Evolutionary conservation across 2,113 vertebrate species (phyloP), one percentile per base, ranked within the genome.

Genomic region (Cricetomys ansorgei): DNA sequence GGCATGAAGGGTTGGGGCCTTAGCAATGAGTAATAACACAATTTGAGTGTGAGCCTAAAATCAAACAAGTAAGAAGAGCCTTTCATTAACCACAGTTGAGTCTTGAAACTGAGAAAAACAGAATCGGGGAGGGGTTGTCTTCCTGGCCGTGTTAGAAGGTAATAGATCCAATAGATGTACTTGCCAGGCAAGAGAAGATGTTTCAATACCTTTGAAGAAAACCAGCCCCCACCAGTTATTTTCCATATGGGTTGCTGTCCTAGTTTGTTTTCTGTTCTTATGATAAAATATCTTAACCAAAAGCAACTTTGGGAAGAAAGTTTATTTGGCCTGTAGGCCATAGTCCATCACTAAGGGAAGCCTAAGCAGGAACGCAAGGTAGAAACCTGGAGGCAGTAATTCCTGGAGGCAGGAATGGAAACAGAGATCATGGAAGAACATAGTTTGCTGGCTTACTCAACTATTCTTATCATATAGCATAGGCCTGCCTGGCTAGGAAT

Each of bases 1-100:
- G 1, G 0, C 4, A 1, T 31, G 9, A 21, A 4, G 67, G 37
- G 16, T 25, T 83, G 4, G 7, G 37, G 31, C 37, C 23, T 16
- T 19, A 50, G 2, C 3, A 16, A 21, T 1, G 15, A 48, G 17
- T 19, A 1, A 1, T 23, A 77, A 80, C 40, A 55, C 3, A 15
- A 19, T 59, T 23, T 87, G 50, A 45, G 25, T 19, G 67, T 19
- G 45, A 93, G 43, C 40, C 12, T 53, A 53, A 94, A 57, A 43
- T 37, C 62, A 75, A 59, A 62, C 3, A 89, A 5, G 25, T 45
- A 48, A 91, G 29, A 70, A 10, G 11, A 89, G 27, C 19, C 10
- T 62, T 55, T 94, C 4, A 15, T 5, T 88, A 40, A 23, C 25
- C 7, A 40, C 40, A 29, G 19, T 23, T 21, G 40, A 79, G 43